These are phyloP conservation scores for Oncorhynchus tshawytscha DNA, from an alignment of 2,113 vertebrate genomes.

Conservation along the genomic window DNA sequence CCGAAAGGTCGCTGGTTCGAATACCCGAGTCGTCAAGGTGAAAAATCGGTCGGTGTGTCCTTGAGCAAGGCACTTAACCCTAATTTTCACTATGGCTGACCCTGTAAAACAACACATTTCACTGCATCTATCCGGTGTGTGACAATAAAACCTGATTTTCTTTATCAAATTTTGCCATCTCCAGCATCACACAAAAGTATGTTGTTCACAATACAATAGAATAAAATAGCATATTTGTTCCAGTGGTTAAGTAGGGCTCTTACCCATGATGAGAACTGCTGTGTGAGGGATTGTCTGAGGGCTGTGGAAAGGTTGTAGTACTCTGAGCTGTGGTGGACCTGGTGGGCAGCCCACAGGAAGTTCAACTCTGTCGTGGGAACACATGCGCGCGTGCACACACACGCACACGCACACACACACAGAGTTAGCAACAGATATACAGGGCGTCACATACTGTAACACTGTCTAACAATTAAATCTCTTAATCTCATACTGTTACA, in stretches of 20 bases:
- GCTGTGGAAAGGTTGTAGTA: conserved; percentile 91
- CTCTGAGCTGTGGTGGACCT: conserved; percentile 93
- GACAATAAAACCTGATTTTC: too few species aligned
- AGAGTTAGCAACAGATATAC: neutral
- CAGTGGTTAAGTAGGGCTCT: conserved; percentile 40
- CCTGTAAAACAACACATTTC: too few species aligned
- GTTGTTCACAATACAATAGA: neutral
- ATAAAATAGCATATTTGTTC: conserved; percentile 49
- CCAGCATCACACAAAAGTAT: too few species aligned
- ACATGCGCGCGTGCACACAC: conserved; percentile 87
- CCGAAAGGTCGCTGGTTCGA: too few species aligned
- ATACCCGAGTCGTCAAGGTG: too few species aligned
- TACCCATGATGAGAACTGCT: conserved; percentile 90
- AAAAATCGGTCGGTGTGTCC: too few species aligned
- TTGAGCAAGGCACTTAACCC: too few species aligned
- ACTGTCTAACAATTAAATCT: neutral
- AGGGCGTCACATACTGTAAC: neutral
- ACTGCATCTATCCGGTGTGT: too few species aligned
- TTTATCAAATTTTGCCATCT: too few species aligned
- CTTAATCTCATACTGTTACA: neutral
- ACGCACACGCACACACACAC: conserved; percentile 74
- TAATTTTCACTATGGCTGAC: too few species aligned
- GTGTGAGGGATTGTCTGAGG: conserved; percentile 83
- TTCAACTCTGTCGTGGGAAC: conserved; percentile 62
- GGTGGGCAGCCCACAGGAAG: conserved; percentile 87